Evolutionary conservation across 2,888 invertebrate species (phyloP), one percentile per base, ranked within the genome.

Genomic region (Caenorhabditis becei): DNA sequence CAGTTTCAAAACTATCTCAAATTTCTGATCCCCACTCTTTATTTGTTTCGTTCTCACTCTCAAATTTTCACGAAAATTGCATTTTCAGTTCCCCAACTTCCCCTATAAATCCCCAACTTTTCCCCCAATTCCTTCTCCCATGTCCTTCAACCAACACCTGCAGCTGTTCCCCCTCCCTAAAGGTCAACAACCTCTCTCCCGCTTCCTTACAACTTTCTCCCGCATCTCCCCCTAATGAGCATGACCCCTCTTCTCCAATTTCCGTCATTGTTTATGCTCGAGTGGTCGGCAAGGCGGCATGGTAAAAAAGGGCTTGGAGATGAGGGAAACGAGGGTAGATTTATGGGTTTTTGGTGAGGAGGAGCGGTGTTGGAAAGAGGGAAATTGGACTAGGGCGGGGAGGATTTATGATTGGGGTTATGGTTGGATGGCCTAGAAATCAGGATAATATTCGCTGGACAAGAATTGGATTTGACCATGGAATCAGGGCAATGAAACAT

Each of bases 191-290:
- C 49, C 70, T 61, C 47, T 59, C 62, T 20, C 5, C n/a, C 16
- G 14, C 26, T 51, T 62, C 32, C 18, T n/a, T n/a, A n/a, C 71
- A 63, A 56, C 63, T 35, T 54, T 24, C 23, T 32, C 54, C 54
- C 47, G 26, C 20, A 26, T 28, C 41, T 24, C 26, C 28, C 37
- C 26, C 47, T 74, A 74, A 74, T 74, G 74, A 74, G 74, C 74
- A 74, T 74, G 74, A 72, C 72, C 72, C n/a, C n/a, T 2, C 65
- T 58, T 58, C 74, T 74, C 74, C 56, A 58, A 65, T 74, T 65
- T 74, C 74, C 74, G 63, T 47, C 65, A 74, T 74, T 74, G 74
- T 74, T 74, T 74, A 74, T 74, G 49, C 74, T 65, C 72, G 58
- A 74, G 72, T 74, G 69, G 26, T 26, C 28, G 28, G 35, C 11